Percentiles rank a stretch among this genome's conserved stretches.
These are phyloP conservation scores for Diabrotica undecimpunctata DNA, from an alignment of 1,140 invertebrate species.

Conservation along the genomic window DNA sequence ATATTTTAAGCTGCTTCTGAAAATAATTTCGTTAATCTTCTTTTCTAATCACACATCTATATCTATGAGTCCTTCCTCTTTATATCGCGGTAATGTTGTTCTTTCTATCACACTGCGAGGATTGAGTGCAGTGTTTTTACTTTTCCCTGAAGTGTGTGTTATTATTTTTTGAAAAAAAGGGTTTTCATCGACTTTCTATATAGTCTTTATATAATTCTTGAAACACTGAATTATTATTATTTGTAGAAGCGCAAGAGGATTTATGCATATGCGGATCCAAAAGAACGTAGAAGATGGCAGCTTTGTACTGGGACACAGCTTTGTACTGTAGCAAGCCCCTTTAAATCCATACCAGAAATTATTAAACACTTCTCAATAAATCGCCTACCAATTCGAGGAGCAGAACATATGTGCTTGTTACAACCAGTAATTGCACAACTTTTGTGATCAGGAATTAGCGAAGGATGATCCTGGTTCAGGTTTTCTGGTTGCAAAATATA, in stretches of 20 bases:
- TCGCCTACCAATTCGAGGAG: conserved; percentile 86
- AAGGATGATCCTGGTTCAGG: not conserved
- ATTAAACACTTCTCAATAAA: conserved; percentile 90
- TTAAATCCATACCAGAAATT: conserved; percentile 86
- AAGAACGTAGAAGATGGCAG: conserved; percentile 65
- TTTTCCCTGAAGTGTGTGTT: too few relatives aligned
- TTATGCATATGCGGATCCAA: conserved; percentile 94
- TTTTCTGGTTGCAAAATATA: conserved; percentile 4
- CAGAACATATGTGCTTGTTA: conserved; percentile 90
- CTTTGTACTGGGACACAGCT: conserved; percentile 87
- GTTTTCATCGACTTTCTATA: too few relatives aligned
- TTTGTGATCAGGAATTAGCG: conserved; percentile 57
- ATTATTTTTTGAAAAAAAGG: too few relatives aligned
- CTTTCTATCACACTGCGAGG: too few relatives aligned
- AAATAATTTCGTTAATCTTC: too few relatives aligned
- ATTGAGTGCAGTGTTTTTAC: too few relatives aligned
- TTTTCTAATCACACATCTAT: too few relatives aligned
- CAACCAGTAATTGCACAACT: conserved; percentile 84
- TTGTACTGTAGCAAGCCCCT: conserved; percentile 87
- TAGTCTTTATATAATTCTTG: too few relatives aligned
- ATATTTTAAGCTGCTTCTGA: too few relatives aligned
- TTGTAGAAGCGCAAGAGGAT: conserved; percentile 87
- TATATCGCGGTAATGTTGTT: too few relatives aligned
- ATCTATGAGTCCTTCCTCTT: too few relatives aligned
- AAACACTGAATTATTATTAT: conserved; percentile 23